Conservation (phyloP, 2,797 vertebrate genomes). For the Cichlasoma orientale region DNA sequence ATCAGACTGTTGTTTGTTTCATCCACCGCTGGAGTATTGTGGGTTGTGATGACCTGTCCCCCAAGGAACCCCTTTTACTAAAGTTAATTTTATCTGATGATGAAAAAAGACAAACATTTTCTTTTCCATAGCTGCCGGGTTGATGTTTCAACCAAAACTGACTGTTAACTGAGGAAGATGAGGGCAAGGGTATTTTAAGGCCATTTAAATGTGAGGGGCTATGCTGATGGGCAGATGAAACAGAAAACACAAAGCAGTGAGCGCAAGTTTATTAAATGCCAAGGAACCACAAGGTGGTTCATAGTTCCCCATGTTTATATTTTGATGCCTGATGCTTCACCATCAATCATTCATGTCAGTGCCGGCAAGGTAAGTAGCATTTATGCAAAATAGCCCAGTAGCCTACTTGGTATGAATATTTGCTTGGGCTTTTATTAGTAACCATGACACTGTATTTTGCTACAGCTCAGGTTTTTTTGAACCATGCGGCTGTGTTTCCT, state of each 20-base stretch:
- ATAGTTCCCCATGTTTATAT: not conserved
- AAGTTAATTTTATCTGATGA: not conserved
- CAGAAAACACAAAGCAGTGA: not conserved
- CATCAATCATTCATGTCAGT: not conserved
- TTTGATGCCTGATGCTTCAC: not conserved
- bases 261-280: not conserved
- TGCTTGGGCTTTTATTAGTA: not conserved
- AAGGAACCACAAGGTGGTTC: not conserved
- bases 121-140: not conserved
- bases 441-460: not conserved
- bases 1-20: conserved; percentile 3
- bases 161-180: conserved; percentile 1
- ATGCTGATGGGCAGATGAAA: not conserved
- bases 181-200: not conserved
- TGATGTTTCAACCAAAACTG: conserved; percentile 3
- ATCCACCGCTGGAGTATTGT: not conserved
- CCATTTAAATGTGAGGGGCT: not conserved
- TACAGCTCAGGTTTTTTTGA: not conserved
- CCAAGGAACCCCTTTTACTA: not conserved
- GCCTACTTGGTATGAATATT: not conserved
- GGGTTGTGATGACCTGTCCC: not conserved
- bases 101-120: not conserved
- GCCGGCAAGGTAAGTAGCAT: not conserved
- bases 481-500: too few relatives aligned
- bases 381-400: not conserved